Conservation (phyloP, 2,113 vertebrate species). For the Apteryx owenii region DNA sequence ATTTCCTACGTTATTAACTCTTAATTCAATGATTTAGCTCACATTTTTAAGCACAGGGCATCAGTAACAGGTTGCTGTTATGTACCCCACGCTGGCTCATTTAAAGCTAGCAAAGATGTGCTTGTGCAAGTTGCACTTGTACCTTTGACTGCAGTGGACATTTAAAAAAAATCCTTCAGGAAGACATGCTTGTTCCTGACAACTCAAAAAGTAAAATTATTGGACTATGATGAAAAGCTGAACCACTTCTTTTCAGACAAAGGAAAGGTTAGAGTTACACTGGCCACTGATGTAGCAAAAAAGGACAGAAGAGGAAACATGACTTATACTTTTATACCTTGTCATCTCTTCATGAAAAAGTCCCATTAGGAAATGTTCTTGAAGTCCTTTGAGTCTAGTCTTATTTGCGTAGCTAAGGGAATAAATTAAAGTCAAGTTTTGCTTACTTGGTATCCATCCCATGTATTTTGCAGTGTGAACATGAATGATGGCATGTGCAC, state of each 20-base stretch:
- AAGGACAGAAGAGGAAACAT: not conserved
- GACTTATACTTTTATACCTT: not conserved
- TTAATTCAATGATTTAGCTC: not conserved
- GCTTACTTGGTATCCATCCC: not conserved
- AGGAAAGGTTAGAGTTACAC: not conserved
- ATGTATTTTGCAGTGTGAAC: not conserved
- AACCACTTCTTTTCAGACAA: not conserved
- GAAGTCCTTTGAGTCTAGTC: not conserved
- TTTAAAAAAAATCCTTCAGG: not conserved
- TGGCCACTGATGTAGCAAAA: not conserved
- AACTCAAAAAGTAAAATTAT: not conserved
- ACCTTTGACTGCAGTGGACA: not conserved
- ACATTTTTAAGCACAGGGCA: not conserved
- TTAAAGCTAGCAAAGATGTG: not conserved
- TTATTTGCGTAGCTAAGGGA: not conserved
- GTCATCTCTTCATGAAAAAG: not conserved
- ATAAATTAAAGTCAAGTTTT: not conserved
- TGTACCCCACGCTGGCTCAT: not conserved
- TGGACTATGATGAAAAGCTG: not conserved
- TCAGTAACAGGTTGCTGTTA: not conserved
- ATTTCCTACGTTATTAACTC: constrained; percentile 22
- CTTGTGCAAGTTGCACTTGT: not conserved
- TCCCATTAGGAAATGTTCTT: not conserved
- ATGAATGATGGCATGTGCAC: not conserved
- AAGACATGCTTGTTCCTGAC: not conserved